Base-by-base conservation (phyloP, 2,797 vertebrate genomes). In the Poeciliopsis presidionis region DNA sequence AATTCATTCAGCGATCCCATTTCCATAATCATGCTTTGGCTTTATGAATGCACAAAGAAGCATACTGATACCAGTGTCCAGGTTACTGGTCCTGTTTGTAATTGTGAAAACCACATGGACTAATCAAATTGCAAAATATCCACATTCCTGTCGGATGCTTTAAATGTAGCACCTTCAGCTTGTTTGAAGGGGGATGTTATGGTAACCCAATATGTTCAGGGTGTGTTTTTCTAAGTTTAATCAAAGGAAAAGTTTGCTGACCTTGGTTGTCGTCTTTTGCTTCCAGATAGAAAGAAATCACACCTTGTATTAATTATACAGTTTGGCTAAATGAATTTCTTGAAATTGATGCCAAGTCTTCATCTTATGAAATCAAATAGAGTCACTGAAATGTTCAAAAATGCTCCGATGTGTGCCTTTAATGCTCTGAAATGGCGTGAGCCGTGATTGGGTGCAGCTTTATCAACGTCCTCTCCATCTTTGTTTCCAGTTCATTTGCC, bases 401-500 rank as follows among this genome's bases (percentile, higher is more conserved):
- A 16, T 16, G 2, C 57, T 5, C 28, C 6, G 14, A 59, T 59
- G 57, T 7, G 28, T 59, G 28, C 12, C 14, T 30, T 30, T 30
- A 30, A 16, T 59, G 28, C 57, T 30, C 16, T 33, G n/a, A 33
- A 18, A 16, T 6, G 16, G 7, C 18, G 14, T 33, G 59, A 61
- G 16, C 16, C 2, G 16, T 61, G 59, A 33, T 33, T 61, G 13
- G 7, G 30, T 63, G 14, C 59, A 55, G 45, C 28, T 33, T 49
- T 1, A 72, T 72, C 18, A 39, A 14, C 2, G 1, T 55, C 39
- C 7, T 74, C 28, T 1, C 84, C 5, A 59, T 51, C 25, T 90
- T 75, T 81, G 1, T 81, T 84, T 57, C 28, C 92, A 94, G 93
- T 90, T 94, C 16, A 2, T 84, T n/a, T 94, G 92, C 65, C 59